Evolutionary conservation across 2,888 invertebrate species (phyloP), one percentile per base, ranked within the genome.

Genomic region (Athripsodes cinereus): DNA sequence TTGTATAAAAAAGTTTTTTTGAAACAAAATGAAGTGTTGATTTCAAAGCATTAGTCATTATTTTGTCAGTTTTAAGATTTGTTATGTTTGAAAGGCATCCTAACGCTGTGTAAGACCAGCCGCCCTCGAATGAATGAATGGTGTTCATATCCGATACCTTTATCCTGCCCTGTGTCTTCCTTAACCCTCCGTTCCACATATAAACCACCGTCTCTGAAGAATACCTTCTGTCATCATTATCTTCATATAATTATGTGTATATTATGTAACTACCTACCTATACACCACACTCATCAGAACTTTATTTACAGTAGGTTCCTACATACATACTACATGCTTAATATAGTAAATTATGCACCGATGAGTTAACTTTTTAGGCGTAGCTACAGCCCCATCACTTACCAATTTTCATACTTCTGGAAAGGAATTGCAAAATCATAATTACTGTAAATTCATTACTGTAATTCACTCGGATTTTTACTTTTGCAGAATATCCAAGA

Each of bases 121-220:
- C 40, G 59, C 56, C 31, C 49, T 50, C 54, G 62, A 57, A 57
- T 61, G 63, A 59, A 57, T 59, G 63, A 63, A 61, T 61, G 60
- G 58, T 53, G 52, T 57, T 57, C 46, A 31, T 13, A 55, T 40
- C 18, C 49, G 16, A 16, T 26, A n/a, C n/a, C n/a, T n/a, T n/a
- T n/a, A 18, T 50, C 50, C 50, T 34, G 2, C 47, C 54, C 48
- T 22, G 10, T 19, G 19, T 35, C 19, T 21, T 19, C 55, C 49
- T 20, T 3, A 13, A 40, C 13, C 40, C 40, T 13, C 5, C 5
- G 18, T 5, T 35, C 56, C 50, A 56, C 50, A 51, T 44, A 26
- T 40, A 52, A 2, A 57, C 57, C 57, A 52, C 52, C 47, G 52
- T 57, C 57, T 57, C 57, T 57, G 52, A 57, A 57, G 31, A 52